Base-by-base conservation (phyloP, 35 echinoderm and acorn worm species). In the Stichopus chloronotus region DNA sequence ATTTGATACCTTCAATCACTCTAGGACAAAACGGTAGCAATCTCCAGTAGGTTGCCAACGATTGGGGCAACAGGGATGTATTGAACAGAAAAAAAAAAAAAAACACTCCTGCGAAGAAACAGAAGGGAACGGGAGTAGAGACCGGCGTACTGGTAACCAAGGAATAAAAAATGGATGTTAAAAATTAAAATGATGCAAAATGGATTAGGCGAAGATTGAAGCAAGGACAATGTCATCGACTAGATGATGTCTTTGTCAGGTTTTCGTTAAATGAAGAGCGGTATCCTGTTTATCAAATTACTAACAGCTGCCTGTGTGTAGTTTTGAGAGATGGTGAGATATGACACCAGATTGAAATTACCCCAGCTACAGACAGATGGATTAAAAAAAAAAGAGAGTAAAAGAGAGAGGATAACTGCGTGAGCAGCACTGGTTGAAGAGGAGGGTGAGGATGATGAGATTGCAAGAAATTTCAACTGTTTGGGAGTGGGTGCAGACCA, bases 1-100 rank as follows among this genome's bases (percentile, higher is more conserved):
- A 85, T 85, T 85, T 85, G 82, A 85, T 85, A 23, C 22, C 82
- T 82, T 85, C 55, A 59, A 58, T 85, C 82, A 55, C 69, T 74
- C 69, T 74, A 74, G 69, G 69, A 74, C 22, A 74, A 19, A 19
- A 74, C 17, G 69, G 69, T 74, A 20, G 69, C 69, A 74, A 74
- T 21, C 69, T 74, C 69, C 69, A 20, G 3, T 43, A 43, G 1
- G 30, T 43, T 43, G 30, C 30, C 30, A 43, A 43, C 30, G 30
- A 43, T 43, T 43, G 30, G 30, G 30, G 30, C 30, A 43, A 43
- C 30, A 43, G 30, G 30, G 30, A 43, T 43, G 30, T 3, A 43
- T 43, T 43, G 30, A 43, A 43, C 1, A 43, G 30, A 43, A 3
- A 43, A 43, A 43, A 43, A 43, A 43, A 43, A 0, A 43, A 43